Evolutionary conservation across 2,797 vertebrate genomes (phyloP).

Genomic region (Cheirogaleus major): DNA sequence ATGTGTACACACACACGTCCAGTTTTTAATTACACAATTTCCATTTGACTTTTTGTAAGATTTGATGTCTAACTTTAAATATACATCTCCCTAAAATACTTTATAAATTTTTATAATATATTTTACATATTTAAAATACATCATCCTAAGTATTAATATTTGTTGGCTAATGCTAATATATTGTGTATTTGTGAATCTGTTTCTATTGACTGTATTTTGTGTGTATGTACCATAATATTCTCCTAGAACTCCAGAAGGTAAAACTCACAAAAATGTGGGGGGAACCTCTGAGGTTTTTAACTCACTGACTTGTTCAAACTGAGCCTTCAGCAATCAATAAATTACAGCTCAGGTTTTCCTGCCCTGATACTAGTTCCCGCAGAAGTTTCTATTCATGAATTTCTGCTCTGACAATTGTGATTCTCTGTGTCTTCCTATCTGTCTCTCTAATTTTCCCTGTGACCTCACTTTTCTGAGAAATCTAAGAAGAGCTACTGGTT

Average conservation of each 20-base stretch:
- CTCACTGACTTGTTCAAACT: neutral
- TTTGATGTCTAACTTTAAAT: neutral
- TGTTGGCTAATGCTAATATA: neutral
- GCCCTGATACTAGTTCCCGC: neutral
- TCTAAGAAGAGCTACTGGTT: neutral
- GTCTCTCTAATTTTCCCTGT: neutral
- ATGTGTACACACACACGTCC: neutral
- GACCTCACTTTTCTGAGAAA: neutral
- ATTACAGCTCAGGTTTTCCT: neutral
- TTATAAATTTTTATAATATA: neutral
- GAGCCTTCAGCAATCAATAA: neutral
- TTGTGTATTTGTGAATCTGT: neutral
- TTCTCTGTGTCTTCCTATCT: neutral
- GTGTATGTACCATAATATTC: neutral
- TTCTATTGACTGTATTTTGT: neutral
- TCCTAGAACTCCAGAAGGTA: neutral
- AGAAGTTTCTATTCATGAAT: neutral
- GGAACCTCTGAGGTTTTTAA: neutral
- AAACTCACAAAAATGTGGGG: neutral
- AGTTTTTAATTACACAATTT: neutral
- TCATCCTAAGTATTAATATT: neutral
- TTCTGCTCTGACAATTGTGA: neutral
- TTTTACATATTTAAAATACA: neutral
- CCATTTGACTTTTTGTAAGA: neutral
- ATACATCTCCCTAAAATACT: neutral